phyloP scores from a whole-genome alignment of 2,113 vertebrate species.

The Tragelaphus strepsiceros region DNA sequence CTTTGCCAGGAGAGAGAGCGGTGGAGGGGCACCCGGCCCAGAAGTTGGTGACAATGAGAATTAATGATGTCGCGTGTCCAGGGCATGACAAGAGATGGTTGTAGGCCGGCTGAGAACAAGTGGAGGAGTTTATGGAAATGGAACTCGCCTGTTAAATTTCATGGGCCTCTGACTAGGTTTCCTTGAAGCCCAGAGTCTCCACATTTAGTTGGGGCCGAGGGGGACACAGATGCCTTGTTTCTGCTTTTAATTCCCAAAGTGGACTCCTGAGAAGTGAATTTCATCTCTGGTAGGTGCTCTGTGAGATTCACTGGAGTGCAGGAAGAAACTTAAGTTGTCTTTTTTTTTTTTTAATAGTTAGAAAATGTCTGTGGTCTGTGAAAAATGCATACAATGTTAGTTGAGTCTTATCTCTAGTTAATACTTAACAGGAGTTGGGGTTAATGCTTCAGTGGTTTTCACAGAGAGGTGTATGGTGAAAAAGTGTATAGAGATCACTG shows the following conservation, averaged over 20 bases:
- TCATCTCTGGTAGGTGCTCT: not conserved
- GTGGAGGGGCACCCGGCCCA: not conserved
- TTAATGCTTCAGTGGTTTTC: not conserved
- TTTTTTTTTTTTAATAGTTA: not conserved
- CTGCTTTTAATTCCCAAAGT: not conserved
- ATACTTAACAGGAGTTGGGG: not conserved
- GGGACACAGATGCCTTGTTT: not conserved
- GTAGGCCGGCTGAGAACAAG: not conserved
- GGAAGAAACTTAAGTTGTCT: not conserved
- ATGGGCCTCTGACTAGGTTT: not conserved
- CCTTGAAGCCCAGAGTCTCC: not conserved
- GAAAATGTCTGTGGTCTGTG: not conserved
- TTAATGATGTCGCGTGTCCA: not conserved
- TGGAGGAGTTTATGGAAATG: not conserved
- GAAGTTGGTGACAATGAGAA: not conserved
- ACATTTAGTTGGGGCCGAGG: not conserved
- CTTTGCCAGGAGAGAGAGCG: too few relatives aligned
- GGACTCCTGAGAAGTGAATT: not conserved
- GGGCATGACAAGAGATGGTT: not conserved
- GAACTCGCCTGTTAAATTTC: not conserved
- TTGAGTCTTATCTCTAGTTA: not conserved
- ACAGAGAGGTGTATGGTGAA: not conserved
- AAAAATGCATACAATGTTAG: accelerated
- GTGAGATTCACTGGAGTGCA: too few relatives aligned
- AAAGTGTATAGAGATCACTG: accelerated